Percentiles rank a stretch among this genome's conserved stretches.
phyloP scores from a whole-genome alignment of 2,113 vertebrate species.

The Tetrao urogallus region DNA sequence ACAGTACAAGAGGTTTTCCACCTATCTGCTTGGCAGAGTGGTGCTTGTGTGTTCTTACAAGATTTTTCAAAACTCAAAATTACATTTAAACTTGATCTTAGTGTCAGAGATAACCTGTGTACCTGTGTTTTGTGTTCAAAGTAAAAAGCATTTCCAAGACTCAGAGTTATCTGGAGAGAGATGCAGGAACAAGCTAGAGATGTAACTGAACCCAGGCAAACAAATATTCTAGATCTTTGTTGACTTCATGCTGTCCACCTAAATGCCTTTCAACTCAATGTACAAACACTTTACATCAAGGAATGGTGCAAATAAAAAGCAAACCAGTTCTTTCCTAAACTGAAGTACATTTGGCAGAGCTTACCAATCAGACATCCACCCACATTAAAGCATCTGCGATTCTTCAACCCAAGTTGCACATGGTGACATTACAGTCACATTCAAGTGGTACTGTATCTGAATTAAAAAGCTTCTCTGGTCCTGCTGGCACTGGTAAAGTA shows the following conservation, averaged over 20 bases:
- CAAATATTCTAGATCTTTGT: neutral
- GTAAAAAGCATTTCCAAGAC: neutral
- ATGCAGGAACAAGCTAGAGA: neutral
- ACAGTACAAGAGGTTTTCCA: neutral
- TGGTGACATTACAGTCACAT: neutral
- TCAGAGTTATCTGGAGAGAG: neutral
- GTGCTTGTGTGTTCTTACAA: neutral
- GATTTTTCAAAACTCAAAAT: neutral
- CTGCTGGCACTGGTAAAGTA: neutral
- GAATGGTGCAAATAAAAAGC: neutral
- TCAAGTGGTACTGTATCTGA: neutral
- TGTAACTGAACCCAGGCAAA: neutral
- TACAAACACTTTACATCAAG: neutral
- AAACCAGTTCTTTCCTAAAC: neutral
- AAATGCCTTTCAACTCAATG: neutral
- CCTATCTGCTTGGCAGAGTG: neutral
- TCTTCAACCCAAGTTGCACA: neutral
- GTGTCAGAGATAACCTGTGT: neutral
- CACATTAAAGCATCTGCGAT: slow-evolving; percentile 42
- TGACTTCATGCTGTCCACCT: neutral
- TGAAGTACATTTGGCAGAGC: slow-evolving; percentile 1
- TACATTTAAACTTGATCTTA: neutral
- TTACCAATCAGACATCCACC: slow-evolving; percentile 37
- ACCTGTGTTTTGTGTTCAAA: neutral
- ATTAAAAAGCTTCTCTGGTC: neutral